phyloP scores from a whole-genome alignment of 1,140 invertebrate species.

The Holotrichia oblita region DNA sequence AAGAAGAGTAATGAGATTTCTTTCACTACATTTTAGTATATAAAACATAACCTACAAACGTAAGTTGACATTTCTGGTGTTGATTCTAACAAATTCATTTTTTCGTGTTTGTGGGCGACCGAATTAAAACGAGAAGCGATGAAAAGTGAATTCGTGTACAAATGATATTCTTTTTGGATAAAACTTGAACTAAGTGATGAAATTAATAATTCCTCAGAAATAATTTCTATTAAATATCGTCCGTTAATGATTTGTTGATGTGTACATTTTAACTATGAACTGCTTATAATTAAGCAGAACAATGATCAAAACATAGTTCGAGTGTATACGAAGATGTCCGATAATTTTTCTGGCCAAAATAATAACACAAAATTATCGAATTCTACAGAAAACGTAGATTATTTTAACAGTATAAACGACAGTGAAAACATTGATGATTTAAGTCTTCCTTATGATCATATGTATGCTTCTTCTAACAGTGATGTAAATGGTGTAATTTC shows the following conservation, averaged over 20 bases:
- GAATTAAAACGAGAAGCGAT: constrained; percentile 17
- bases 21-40: neutral
- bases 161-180: constrained; percentile 14
- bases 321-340: constrained; percentile 60
- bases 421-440: constrained; percentile 48
- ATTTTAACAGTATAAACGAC: constrained; percentile 48
- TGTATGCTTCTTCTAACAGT: constrained; percentile 56
- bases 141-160: neutral
- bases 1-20: constrained; percentile 4
- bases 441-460: constrained; percentile 56
- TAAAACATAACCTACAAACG: constrained; percentile 34
- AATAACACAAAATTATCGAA: constrained; percentile 57
- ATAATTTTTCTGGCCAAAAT: constrained; percentile 58
- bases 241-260: constrained; percentile 31
- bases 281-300: constrained; percentile 47
- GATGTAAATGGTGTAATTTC: constrained; percentile 45
- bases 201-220: neutral
- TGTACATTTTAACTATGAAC: constrained; percentile 19
- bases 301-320: constrained; percentile 59
- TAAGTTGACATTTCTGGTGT: constrained; percentile 33
- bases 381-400: constrained; percentile 50
- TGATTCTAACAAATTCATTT: constrained; percentile 2
- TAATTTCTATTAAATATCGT: neutral
- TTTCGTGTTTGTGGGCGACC: constrained; percentile 7
- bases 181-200: constrained; percentile 12